Conservation (phyloP, 2,113 vertebrate genomes). For the Thinocorus orbignyianus region DNA sequence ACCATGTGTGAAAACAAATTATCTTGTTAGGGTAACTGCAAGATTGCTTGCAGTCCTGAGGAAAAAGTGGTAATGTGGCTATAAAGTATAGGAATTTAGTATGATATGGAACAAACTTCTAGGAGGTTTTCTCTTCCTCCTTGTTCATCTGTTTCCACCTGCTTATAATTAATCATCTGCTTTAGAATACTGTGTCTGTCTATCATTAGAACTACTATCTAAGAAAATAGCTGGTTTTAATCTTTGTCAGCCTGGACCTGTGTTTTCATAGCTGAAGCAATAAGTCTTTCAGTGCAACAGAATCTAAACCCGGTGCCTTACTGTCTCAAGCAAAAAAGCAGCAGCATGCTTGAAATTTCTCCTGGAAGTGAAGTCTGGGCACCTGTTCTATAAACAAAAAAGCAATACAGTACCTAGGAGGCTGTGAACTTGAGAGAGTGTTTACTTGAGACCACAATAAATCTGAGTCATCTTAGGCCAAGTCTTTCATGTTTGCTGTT, state of each 20-base stretch:
- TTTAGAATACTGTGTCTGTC: not conserved
- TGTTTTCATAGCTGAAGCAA: not conserved
- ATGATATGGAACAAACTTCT: not conserved
- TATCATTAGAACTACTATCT: not conserved
- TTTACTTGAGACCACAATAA: not conserved
- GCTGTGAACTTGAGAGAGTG: not conserved
- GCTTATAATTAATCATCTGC: not conserved
- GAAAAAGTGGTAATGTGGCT: not conserved
- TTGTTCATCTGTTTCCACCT: not conserved
- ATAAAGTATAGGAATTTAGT: not conserved
- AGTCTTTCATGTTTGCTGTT: not conserved
- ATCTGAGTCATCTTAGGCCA: not conserved
- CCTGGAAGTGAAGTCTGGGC: not conserved
- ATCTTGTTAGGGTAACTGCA: not conserved
- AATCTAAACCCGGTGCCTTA: not conserved
- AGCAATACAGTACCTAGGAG: not conserved
- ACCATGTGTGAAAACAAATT: not conserved
- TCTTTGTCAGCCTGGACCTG: not conserved
- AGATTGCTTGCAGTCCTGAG: not conserved
- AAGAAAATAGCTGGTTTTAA: not conserved
- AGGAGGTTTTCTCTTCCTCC: not conserved
- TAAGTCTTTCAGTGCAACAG: not conserved
- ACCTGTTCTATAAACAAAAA: not conserved
- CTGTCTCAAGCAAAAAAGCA: not conserved
- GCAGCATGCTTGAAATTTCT: not conserved